A percentile compares a stretch with the other conserved stretches of the same genome.
Conservation (phyloP, 2,113 vertebrate genomes). For the Eptesicus fuscus region DNA sequence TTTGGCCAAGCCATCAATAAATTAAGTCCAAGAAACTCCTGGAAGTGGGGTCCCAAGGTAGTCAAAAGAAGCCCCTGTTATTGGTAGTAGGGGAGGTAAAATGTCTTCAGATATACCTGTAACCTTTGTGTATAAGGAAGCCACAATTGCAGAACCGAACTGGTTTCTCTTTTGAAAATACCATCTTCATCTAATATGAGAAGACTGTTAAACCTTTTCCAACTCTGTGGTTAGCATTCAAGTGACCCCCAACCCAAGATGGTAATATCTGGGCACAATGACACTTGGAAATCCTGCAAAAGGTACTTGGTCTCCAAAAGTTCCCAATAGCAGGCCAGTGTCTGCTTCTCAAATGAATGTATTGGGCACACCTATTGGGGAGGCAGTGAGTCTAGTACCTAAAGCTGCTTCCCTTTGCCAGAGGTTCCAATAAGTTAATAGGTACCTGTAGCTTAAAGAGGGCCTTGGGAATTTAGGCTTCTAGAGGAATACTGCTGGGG, state of each 20-base stretch:
- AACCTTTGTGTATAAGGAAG: neutral
- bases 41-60: neutral
- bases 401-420: neutral
- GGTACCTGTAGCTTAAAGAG: neutral
- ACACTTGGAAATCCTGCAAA: neutral
- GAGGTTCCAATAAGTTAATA: neutral
- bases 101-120: neutral
- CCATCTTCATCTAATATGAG: neutral
- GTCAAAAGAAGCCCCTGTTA: neutral
- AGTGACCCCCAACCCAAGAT: neutral
- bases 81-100: neutral
- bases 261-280: neutral
- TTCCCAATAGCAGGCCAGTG: too few species aligned
- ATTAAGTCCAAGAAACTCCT: neutral
- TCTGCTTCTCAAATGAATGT: neutral
- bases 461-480: neutral
- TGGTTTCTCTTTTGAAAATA: neutral
- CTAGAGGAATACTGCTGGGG: neutral
- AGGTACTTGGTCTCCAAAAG: neutral
- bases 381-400: neutral
- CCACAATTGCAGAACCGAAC: neutral
- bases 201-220: neutral
- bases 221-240: neutral
- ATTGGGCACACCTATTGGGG: neutral
- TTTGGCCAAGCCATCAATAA: neutral